Base-by-base conservation (phyloP, 2,113 vertebrate species). In the Actenoides lindsayi region DNA sequence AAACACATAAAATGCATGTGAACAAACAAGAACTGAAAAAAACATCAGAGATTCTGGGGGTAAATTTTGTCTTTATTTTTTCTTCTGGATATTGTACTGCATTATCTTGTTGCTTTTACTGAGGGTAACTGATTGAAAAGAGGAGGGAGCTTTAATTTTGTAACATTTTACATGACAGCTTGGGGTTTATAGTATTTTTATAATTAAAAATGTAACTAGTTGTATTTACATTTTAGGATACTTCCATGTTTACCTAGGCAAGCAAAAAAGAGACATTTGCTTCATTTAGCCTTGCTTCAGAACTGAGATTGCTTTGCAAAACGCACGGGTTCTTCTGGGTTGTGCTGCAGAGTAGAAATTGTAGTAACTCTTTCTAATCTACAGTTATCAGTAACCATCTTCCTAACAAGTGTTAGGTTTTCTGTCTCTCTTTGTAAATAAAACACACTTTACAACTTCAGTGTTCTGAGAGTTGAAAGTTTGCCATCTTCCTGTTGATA, bases 11-110 rank as follows among this genome's bases (percentile, higher is more conserved):
- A 94, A 98, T 99, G 82, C 97, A 97, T 12, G 98, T 99, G 97
- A 97, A 99, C 96, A 98, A 97, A 89, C 98, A 98, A 37, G 98
- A 98, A 62, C 96, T 99, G 67, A 98, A 98, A 93, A 98, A 94
- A 97, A 99, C 98, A 11, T 99, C 99, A 42, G 98, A 98, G 28
- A 97, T 99, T 88, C 98, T 99, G 17, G 99, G 98, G 98, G 99
- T 99, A 97, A 94, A 80, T 59, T 46, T 30, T 56, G 28, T 44
- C 42, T 56, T 85, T 16, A 3, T 65, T 16, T 73, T 69, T 53
- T 56, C 25, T 86, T 71, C 76, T 76, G 25, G 16, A 80, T 83
- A 48, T 67, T 48, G 11, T 68, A 10, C 57, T 8, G 8, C 28
- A n/a, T 79, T 3, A 35, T 74, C 42, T 65, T 93, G 62, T 11